These are phyloP conservation scores for Corapipo altera DNA, from an alignment of 2,113 vertebrate genomes.

Conservation along the genomic window DNA sequence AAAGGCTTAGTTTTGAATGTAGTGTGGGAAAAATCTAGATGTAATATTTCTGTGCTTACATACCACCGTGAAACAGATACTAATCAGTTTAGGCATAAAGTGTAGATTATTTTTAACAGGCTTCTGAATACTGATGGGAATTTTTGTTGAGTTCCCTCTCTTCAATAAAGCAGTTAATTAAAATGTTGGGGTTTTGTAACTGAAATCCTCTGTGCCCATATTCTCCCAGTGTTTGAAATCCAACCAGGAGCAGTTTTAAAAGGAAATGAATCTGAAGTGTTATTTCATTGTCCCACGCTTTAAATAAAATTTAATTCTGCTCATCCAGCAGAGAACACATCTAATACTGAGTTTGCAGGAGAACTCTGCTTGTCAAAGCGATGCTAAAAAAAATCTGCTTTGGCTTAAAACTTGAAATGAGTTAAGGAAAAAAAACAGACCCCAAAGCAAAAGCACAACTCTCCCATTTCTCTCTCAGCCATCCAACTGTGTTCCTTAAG, in stretches of 20 bases:
- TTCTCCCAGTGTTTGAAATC: slow-evolving; percentile 13
- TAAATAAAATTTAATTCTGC: slow-evolving; percentile 47
- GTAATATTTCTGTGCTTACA: neutral
- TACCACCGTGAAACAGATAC: neutral
- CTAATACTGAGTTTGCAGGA: neutral
- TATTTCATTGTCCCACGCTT: slow-evolving; percentile 7
- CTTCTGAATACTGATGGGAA: slow-evolving; percentile 23
- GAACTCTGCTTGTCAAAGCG: neutral
- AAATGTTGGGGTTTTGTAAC: neutral
- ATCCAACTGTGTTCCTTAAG: neutral
- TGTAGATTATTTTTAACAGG: slow-evolving; percentile 12
- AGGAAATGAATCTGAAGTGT: slow-evolving; percentile 11
- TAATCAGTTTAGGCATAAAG: neutral
- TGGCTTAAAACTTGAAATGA: neutral
- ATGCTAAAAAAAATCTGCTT: neutral
- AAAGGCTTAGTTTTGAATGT: neutral
- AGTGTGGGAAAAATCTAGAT: neutral
- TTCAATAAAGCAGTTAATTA: slow-evolving; percentile 55
- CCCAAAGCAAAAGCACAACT: neutral
- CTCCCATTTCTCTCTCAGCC: neutral
- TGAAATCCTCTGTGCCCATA: neutral
- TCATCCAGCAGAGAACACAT: neutral
- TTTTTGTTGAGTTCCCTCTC: slow-evolving; percentile 19
- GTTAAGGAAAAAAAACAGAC: neutral
- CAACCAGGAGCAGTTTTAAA: neutral